Conservation (phyloP, 1,140 invertebrate genomes). For the Nasonia longicornis region DNA sequence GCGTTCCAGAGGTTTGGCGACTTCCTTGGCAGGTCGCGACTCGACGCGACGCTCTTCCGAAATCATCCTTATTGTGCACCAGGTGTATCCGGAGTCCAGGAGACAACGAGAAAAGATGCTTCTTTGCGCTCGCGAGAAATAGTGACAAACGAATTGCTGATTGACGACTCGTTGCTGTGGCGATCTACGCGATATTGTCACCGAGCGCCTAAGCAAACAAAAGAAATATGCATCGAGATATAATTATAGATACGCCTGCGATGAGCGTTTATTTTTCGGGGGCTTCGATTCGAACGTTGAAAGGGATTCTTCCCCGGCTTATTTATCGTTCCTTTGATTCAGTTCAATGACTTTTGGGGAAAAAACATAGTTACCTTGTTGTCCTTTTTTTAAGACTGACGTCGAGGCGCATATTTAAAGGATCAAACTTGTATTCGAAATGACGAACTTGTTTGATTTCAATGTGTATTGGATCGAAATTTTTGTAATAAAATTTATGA, state of each 20-base stretch:
- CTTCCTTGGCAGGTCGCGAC: neutral
- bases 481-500: neutral
- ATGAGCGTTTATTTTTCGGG: neutral
- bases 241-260: too few species aligned
- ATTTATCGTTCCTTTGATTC: too few species aligned
- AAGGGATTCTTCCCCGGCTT: too few species aligned
- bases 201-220: neutral
- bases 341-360: too few species aligned
- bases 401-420: too few species aligned
- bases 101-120: neutral
- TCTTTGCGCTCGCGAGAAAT: neutral
- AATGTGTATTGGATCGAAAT: too few species aligned
- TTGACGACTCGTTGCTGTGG: slow-evolving; percentile 35
- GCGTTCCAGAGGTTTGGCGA: neutral
- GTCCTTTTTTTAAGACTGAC: too few species aligned
- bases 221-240: neutral
- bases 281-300: too few species aligned
- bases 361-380: too few species aligned
- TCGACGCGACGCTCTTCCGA: neutral
- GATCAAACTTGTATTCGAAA: too few species aligned
- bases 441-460: too few species aligned
- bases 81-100: neutral
- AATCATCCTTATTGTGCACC: neutral
- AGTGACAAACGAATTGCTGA: slow-evolving; percentile 29
- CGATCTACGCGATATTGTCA: slow-evolving; percentile 8